Evolutionary conservation across 2,797 vertebrate genomes (phyloP).

Genomic region (Sebastes matsubarae): DNA sequence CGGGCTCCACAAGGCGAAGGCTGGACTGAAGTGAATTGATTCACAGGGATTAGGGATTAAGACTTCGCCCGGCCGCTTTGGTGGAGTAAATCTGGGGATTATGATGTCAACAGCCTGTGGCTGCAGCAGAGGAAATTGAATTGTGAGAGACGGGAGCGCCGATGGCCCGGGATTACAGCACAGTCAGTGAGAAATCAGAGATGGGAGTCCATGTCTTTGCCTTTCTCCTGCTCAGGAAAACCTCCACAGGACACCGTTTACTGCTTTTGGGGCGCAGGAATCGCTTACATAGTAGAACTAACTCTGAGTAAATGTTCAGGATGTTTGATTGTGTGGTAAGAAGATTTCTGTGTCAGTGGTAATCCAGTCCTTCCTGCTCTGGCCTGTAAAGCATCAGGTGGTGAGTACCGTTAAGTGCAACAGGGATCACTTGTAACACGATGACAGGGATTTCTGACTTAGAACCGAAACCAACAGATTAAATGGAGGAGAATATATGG

Average conservation of each 20-base stretch:
- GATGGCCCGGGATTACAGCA: constrained; percentile 67
- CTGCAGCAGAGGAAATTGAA: constrained; percentile 78
- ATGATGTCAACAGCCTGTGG: constrained; percentile 81
- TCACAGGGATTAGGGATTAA: constrained; percentile 84
- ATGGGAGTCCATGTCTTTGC: constrained; percentile 54
- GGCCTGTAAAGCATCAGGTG: constrained; percentile 63
- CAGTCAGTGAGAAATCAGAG: constrained; percentile 56
- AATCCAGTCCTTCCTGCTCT: constrained; percentile 43
- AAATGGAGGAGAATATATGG: not conserved
- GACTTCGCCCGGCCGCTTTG: constrained; percentile 73
- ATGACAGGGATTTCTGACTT: constrained; percentile 16
- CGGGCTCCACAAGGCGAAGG: constrained; percentile 40
- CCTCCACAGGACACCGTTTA: constrained; percentile 29
- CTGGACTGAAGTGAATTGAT: constrained; percentile 80
- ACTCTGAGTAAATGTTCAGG: constrained; percentile 29
- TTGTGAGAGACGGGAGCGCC: constrained; percentile 62
- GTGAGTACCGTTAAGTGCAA: constrained; percentile 64
- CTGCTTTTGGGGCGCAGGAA: constrained; percentile 31
- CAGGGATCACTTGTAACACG: constrained; percentile 15
- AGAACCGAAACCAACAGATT: not conserved
- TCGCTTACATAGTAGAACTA: not conserved
- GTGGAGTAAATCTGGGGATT: constrained; percentile 86
- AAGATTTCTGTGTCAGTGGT: constrained; percentile 56
- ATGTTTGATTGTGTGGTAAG: constrained; percentile 51
- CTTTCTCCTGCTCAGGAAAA: constrained; percentile 51